Evolutionary conservation across 30 jellyfish, hydroid and myxozoan genomes (phyloP), one percentile per base, ranked within the genome.

Genomic region (Phacellophora camtschatica): DNA sequence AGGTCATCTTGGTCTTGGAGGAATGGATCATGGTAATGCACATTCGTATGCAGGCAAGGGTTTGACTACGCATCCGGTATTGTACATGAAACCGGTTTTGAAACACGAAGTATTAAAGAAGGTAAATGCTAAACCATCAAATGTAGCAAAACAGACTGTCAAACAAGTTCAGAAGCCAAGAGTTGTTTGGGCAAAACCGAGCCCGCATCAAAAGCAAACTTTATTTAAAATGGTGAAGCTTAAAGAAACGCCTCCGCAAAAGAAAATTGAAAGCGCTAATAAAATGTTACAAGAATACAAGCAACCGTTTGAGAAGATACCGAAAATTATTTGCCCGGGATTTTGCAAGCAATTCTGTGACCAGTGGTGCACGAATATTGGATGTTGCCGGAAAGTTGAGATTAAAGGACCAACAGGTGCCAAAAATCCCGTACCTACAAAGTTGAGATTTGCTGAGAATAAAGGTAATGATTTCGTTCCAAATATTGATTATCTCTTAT

Each of bases 341-440:
- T 90, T 90, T 64, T 90, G 97, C 45, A 58, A 70, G 29, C 43
- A 28, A 18, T 82, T 76, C 37, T 90, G 97, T 32, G 97, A 90
- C 35, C 76, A 74, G 18, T 90, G 97, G 97, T 90, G 97, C 46
- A 77, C 70, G 41, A 39, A 57, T 16, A 71, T 83, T 13, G 97
- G 97, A 10, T 90, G 97, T 66, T 90, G 97, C 53, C 72, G 66
- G 81, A 62, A 62, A 22, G n/a, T 33, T 4, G 90, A 62, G 43
- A 31, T 78, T 5, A 28, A 35, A 28, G 90, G 79, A 48, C 90
- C 90, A 27, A 78, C 90, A 20, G 48, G 28, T 25, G 90, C 90
- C 5, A 23, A 22, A 3, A 48, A 45, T 4, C 51, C 64, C 11
- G 29, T 61, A 8, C 51, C 53, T 13, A 74, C 65, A 31, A 28